Percentiles rank a stretch among this genome's conserved stretches.
Evolutionary conservation across 2,888 invertebrate species (phyloP).

Genomic region (Limenitis camilla): DNA sequence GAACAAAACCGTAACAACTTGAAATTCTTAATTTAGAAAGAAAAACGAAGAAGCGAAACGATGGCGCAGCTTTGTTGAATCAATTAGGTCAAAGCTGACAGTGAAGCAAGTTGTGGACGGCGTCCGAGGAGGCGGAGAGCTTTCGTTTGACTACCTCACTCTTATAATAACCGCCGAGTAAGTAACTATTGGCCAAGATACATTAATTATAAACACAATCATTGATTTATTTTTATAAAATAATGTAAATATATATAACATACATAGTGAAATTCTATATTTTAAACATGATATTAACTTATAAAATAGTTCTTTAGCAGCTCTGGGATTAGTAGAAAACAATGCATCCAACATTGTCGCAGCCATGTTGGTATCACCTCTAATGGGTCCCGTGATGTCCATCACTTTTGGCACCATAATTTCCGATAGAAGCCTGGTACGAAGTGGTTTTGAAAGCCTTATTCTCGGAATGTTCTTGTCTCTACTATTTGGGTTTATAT

Average conservation of each 20-base stretch:
- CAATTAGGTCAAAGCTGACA: constrained; percentile 85
- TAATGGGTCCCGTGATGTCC: constrained; percentile 92
- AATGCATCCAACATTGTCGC: constrained; percentile 87
- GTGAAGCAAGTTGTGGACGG: constrained; percentile 90
- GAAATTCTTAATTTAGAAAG: constrained; percentile 32
- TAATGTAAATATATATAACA: no score
- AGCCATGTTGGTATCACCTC: constrained; percentile 83
- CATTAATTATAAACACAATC: no score
- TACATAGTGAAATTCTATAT: no score
- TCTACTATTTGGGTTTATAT: constrained; percentile 84
- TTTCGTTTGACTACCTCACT: constrained; percentile 88
- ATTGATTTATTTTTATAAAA: no score
- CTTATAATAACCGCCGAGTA: constrained; percentile 88
- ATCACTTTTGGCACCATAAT: constrained; percentile 88
- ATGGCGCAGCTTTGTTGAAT: constrained; percentile 83
- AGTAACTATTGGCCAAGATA: constrained; percentile 37
- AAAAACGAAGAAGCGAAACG: constrained; percentile 74
- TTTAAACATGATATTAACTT: no score
- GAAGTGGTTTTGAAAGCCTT: constrained; percentile 81
- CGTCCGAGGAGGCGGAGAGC: constrained; percentile 82
- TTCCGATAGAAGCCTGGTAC: constrained; percentile 80
- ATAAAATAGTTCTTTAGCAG: constrained; percentile 80
- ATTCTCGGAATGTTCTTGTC: constrained; percentile 83
- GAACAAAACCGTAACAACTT: not conserved
- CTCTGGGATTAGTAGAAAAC: constrained; percentile 87